Base-by-base conservation (phyloP, 2,888 invertebrate genomes). In the Drosophila colorata region DNA sequence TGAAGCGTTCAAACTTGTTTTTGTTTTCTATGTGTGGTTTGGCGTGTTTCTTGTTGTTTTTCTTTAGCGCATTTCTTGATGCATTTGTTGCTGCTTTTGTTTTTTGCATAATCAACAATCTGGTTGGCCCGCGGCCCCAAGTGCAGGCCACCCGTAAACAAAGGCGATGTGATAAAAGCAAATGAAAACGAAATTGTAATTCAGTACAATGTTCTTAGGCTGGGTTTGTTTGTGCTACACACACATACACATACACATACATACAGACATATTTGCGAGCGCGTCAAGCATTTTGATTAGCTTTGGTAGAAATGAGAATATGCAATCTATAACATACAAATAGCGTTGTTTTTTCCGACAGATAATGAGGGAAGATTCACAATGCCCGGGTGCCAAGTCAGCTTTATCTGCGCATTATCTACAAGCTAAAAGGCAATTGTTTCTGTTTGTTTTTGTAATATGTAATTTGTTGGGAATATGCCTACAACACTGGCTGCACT, bases 21-120 rank as follows among this genome's bases (percentile, higher is more conserved):
- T 0, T 14, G 33, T 25, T 64, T 52, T 58, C 41, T 66, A 20
- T 53, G 43, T 63, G 38, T 47, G 58, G 23, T 53, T 65, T 66
- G 64, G 53, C 71, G 70, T 78, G 68, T 49, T 75, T 41, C 18
- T 49, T 75, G 31, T 40, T 40, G 28, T 52, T 28, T 52, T n/a
- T 8, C 9, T 31, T 52, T 31, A 20, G 25, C 25, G 35, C 25
- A 11, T 53, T 38, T 41, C 35, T 53, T 37, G 28, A 2, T 51
- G 5, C 20, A 40, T 55, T 38, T 63, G n/a, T 61, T 43, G 16
- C n/a, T n/a, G n/a, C n/a, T n/a, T n/a, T n/a, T n/a, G n/a, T n/a
- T 31, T 60, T 73, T 67, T 80, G 78, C 78, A 86, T 78, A 86
- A 83, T 86, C 80, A 74, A 69, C 60, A 55, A 67, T 67, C 67